Evolutionary conservation across 2,113 vertebrate genomes (phyloP), one percentile per base, ranked within the genome.

Genomic region (Gracilinanus agilis): DNA sequence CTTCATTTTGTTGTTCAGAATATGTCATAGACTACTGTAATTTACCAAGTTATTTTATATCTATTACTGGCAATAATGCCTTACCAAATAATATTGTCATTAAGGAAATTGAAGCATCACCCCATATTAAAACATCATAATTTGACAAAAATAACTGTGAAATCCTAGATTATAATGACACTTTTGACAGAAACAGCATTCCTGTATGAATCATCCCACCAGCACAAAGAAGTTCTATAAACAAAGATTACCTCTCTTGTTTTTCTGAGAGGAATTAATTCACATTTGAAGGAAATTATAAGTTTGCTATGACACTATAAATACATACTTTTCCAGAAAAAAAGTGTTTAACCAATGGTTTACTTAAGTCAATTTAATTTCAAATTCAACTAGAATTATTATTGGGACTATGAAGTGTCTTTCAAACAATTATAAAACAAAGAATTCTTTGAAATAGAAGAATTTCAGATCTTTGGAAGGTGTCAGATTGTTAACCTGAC

Each of bases 351-450:
- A 91, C 44, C 27, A 96, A 55, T 75, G 55, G 24, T 92, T 98
- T 98, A 92, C 44, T 89, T 89, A 96, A 98, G 97, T 96, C 92
- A 97, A 54, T 94, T 95, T 90, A 94, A 94, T 97, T 97, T 96
- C 29, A 98, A 95, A 21, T 96, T 58, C 49, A 97, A 94, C 67
- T 92, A 88, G 54, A 95, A 96, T 97, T 98, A 94, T 93, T 58
- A 93, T 54, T 29, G 5, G 92, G 55, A 97, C 97, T 90, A 88
- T 96, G 93, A 96, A 96, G 23, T 54, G 61, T 55, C 2, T 95
- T 4, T 29, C 98, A 97, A 88, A 96, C 97, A 98, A 24, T 93
- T 44, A 53, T 16, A 96, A 94, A 61, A 95, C 88, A 92, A 93
- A 96, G 93, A 49, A 89, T 8, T 0, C 9, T 44, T 88, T 92